phyloP scores from a whole-genome alignment of 2,888 invertebrate species.

The Onchidella celtica region DNA sequence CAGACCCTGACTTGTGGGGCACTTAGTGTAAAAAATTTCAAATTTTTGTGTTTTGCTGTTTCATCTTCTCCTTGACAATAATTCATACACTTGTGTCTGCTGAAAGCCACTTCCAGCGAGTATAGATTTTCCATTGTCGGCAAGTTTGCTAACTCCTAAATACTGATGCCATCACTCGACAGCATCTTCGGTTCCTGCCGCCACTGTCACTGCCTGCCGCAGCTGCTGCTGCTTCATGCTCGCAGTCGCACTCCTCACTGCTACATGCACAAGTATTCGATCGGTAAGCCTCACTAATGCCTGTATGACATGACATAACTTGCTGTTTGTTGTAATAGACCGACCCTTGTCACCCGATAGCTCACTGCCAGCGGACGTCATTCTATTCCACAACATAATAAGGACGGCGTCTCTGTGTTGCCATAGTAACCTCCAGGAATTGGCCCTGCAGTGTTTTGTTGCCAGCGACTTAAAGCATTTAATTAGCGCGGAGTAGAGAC shows the following conservation, averaged over 20 bases:
- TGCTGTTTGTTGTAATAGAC: neutral
- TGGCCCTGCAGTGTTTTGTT: constrained; percentile 31
- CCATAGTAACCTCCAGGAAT: constrained; percentile 32
- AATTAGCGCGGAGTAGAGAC: constrained; percentile 6
- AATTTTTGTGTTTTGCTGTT: no score
- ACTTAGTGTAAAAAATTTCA: no score
- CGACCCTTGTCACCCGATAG: neutral
- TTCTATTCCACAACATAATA: constrained; percentile 8
- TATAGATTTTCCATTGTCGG: no score
- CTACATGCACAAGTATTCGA: no score
- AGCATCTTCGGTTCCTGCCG: neutral
- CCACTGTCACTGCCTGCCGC: neutral
- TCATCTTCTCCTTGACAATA: no score
- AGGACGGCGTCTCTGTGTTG: constrained; percentile 26
- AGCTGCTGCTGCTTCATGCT: neutral
- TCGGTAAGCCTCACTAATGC: neutral
- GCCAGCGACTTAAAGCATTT: neutral
- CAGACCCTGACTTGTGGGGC: no score
- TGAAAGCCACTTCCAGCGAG: no score
- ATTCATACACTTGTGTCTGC: no score
- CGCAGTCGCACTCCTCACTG: neutral
- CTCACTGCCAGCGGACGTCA: constrained; percentile 1
- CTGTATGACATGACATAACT: neutral
- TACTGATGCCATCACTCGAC: no score
- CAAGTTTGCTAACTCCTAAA: no score